Base-by-base conservation (phyloP, 2,113 vertebrate species). In the Megaceryle maxima region DNA sequence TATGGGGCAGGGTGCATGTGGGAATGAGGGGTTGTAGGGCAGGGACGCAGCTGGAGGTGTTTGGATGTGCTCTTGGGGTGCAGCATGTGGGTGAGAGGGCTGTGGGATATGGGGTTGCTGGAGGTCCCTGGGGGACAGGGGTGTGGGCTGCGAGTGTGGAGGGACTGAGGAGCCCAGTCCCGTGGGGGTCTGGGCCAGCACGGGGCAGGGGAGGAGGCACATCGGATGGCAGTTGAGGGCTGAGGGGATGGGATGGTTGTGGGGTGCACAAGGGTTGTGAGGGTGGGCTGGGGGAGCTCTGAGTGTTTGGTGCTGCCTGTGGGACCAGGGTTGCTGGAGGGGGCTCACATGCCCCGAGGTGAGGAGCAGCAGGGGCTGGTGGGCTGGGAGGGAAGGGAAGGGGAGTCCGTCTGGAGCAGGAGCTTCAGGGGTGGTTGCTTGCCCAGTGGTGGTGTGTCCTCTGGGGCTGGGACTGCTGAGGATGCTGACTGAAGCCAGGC, bases 301-400 rank as follows among this genome's bases (percentile, higher is more conserved):
- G 33, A 17, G 70, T 21, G 16, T 13, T 35, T 3, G 72, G 10
- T 31, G 55, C 35, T 69, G 33, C 43, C 53, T 4, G 7, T 35
- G 86, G 66, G 4, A 33, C 2, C 12, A 0, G 50, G 13, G 44
- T 0, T 8, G 37, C 20, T 44, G 14, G 50, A 22, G 67, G 11
- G 25, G 11, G 60, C 28, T 69, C 2, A 0, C 0, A 7, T 44
- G n/a, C 21, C 44, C 79, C 0, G 4, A 25, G 51, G 33, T 1
- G 1, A 33, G 57, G 9, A 26, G 57, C 1, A 1, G 50, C 51
- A 59, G 82, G 24, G 25, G 15, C 37, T 35, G 55, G 44, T 20
- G 24, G 24, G 15, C 41, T 44, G 55, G 39, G 26, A 51, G 14
- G 41, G 63, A 37, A 28, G 28, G 4, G n/a, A 48, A 48, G 48